Base-by-base conservation (phyloP, 1,140 invertebrate species). In the Probaryconus sp. region DNA sequence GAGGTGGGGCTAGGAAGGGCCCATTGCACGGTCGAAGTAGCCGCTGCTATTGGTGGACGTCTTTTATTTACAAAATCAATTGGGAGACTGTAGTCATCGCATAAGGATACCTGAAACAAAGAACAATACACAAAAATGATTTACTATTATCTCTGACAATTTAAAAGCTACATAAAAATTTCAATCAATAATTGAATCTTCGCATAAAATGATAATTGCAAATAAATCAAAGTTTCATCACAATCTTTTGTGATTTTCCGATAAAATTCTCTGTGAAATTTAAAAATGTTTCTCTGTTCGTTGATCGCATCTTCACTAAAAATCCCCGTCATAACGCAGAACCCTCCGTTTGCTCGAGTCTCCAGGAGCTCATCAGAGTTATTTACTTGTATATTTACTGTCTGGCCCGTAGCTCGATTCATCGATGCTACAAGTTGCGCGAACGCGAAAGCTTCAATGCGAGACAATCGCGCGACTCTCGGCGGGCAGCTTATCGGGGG, bases 71-170 rank as follows among this genome's bases (percentile, higher is more conserved):
- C 91, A 84, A 93, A 93, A 81, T 94, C 93, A 64, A 93, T 92
- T 14, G 93, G 93, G 43, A 94, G 87, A 88, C 92, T 93, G 85
- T 94, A 94, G 81, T 94, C 93, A 78, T 94, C 93, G 83, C 93
- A 94, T 61, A 94, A 88, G 37, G 92, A 91, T 64, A 93, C 90
- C 93, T 94, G 89, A 3, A 92, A 92, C 55, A 82, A 78, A 74
- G 81, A 78, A 35, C 61, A 60, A 2, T 6, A 16, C 7, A 16
- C n/a, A n/a, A 11, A n/a, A 11, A 3, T 9, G 24, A 21, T 2
- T 10, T n/a, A 18, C 9, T 21, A 43, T 3, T 5, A 30, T 30
- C 10, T 3, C 10, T 30, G 7, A 24, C 7, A 28, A 56, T 21
- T 30, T 1, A 14, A 26, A 20, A 24, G n/a, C n/a, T n/a, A n/a